Percentiles rank a stretch among this genome's conserved stretches.
Evolutionary conservation across 2,888 invertebrate species (phyloP).

Genomic region (Megamerina dolium): DNA sequence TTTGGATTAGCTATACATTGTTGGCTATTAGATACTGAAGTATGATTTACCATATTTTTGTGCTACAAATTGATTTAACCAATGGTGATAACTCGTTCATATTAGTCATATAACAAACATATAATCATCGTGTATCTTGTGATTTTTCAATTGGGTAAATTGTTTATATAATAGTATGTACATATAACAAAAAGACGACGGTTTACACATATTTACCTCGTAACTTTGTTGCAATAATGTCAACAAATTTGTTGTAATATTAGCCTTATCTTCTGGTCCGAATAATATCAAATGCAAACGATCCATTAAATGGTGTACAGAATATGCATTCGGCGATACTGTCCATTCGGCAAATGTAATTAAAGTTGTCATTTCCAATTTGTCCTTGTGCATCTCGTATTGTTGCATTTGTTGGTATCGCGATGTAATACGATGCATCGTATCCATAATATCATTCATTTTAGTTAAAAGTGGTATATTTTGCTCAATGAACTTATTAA

Average conservation of each 20-base stretch:
- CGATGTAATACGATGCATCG: constrained; percentile 56
- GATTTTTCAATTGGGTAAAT: too few species aligned
- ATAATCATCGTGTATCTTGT: too few species aligned
- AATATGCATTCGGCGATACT: constrained; percentile 61
- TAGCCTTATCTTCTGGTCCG: constrained; percentile 48
- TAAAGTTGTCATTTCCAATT: constrained; percentile 60
- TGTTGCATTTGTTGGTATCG: constrained; percentile 57
- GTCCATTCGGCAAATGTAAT: constrained; percentile 65
- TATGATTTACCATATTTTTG: too few species aligned
- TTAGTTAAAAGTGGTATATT: constrained; percentile 56
- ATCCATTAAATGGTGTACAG: constrained; percentile 61
- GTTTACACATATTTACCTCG: constrained; percentile 42
- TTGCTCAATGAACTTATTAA: constrained; percentile 33
- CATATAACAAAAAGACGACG: too few species aligned
- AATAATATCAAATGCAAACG: constrained; percentile 58
- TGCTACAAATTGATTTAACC: too few species aligned
- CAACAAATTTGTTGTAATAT: constrained; percentile 28
- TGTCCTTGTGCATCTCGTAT: constrained; percentile 53
- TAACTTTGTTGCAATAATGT: constrained; percentile 30
- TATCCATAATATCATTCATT: constrained; percentile 58
- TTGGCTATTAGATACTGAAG: too few species aligned
- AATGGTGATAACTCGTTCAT: too few species aligned
- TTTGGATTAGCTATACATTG: too few species aligned
- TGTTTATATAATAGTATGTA: too few species aligned
- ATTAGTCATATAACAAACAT: too few species aligned